phyloP scores from a whole-genome alignment of 1,140 invertebrate species.

The Eumeta japonica region DNA sequence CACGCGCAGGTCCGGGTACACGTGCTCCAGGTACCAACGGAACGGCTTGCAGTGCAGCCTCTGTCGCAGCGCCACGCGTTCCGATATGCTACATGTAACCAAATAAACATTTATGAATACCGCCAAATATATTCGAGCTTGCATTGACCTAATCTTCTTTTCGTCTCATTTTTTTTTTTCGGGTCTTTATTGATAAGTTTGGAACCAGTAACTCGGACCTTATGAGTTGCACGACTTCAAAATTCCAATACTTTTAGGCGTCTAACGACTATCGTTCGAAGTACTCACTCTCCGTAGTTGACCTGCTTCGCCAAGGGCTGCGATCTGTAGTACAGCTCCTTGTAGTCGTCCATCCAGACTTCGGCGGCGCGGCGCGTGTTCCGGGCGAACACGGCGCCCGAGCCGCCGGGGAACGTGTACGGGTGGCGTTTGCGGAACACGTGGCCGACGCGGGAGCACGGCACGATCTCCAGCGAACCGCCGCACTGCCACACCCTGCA shows the following conservation, averaged over 20 bases:
- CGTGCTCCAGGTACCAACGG: conserved; percentile 95
- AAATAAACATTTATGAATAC: no score
- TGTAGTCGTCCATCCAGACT: conserved; percentile 96
- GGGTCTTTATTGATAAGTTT: no score
- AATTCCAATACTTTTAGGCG: no score
- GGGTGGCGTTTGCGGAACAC: conserved; percentile 92
- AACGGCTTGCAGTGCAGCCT: conserved; percentile 91
- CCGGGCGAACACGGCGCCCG: conserved; percentile 84
- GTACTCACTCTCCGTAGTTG: conserved; percentile 86
- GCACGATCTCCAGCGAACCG: conserved; percentile 90
- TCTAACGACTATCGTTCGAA: no score
- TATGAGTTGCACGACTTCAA: no score
- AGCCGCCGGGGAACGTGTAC: conserved; percentile 92
- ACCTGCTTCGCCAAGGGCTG: conserved; percentile 85
- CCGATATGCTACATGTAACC: conserved; percentile 76
- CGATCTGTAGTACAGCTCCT: conserved; percentile 86
- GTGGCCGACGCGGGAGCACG: conserved; percentile 88
- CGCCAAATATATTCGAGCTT: neutral
- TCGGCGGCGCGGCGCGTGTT: conserved; percentile 89
- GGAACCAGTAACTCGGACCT: no score
- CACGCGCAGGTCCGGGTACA: conserved; percentile 89
- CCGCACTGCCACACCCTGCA: conserved; percentile 95
- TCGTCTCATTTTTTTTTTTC: no score
- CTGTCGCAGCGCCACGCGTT: conserved; percentile 78
- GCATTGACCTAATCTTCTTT: no score